A percentile compares a stretch with the other conserved stretches of the same genome.
phyloP scores from a whole-genome alignment of 1,140 invertebrate species.

The Rhizoglyphus robini region DNA sequence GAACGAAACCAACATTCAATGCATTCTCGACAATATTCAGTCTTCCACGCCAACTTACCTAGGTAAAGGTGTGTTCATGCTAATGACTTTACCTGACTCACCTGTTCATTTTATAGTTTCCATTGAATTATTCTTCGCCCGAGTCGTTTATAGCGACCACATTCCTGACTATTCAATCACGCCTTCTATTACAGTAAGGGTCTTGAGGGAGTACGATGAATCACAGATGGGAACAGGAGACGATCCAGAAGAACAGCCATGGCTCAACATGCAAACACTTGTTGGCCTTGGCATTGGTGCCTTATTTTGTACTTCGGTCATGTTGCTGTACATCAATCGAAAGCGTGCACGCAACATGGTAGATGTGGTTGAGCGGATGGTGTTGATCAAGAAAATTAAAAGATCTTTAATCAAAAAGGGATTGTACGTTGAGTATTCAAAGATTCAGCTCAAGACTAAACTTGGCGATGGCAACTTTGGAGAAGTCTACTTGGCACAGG shows the following conservation, averaged over 20 bases:
- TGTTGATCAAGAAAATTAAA: not conserved
- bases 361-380: not conserved
- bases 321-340: not conserved
- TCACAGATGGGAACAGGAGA: not conserved
- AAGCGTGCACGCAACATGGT: not conserved
- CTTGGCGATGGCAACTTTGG: constrained; percentile 8
- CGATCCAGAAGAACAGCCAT: not conserved
- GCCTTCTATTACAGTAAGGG: too few relatives aligned
- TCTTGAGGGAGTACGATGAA: not conserved
- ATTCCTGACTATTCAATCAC: too few relatives aligned
- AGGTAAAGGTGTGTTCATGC: too few relatives aligned
- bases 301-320: not conserved
- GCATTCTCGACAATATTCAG: too few relatives aligned
- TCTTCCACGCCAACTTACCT: too few relatives aligned
- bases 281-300: not conserved
- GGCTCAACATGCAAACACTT: not conserved
- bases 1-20: too few relatives aligned
- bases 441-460: not conserved
- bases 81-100: too few relatives aligned
- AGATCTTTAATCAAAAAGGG: not conserved
- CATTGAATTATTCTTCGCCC: not conserved
- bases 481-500: not conserved
- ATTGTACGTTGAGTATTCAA: not conserved
- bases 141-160: not conserved
- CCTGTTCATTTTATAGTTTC: too few relatives aligned